Evolutionary conservation across 2,888 invertebrate species (phyloP), one percentile per base, ranked within the genome.

Genomic region (Fabriciana adippe): DNA sequence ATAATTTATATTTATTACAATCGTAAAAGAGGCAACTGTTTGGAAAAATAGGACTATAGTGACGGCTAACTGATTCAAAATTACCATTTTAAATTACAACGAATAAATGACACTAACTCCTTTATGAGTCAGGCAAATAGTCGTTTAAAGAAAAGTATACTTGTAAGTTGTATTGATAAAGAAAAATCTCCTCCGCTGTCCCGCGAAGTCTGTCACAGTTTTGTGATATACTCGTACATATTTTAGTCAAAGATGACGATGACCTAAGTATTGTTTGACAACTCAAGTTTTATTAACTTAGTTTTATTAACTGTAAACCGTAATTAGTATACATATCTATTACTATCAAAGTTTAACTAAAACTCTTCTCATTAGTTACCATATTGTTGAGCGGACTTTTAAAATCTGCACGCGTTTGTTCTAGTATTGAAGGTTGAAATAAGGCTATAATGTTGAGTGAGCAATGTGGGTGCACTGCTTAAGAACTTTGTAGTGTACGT

Each of bases 401-500:
- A 65, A 72, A 73, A 72, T 70, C 64, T 51, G 67, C 66, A 57
- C 59, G 66, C 68, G 67, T 70, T 66, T 69, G 66, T 73, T 69
- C 67, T 68, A 69, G 71, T 65, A 71, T 66, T 72, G 75, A 76
- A 76, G 76, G 76, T 75, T 73, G 69, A 67, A 67, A 72, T 72
- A 72, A 71, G 65, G 69, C 72, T 68, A 67, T 61, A 31, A 60
- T 50, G 54, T 61, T 64, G 64, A 73, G 72, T 72, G 73, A 72
- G 73, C 66, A 66, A 75, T 72, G 75, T 76, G 71, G 76, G 76
- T 70, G 71, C 66, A 70, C 45, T 69, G 60, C 61, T 69, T 72
- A 57, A 72, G 69, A 67, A 67, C 67, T 71, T 72, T 68, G 61
- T 54, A 54, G 53, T 61, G 68, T 62, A 69, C 63, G 59, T 53